Percentiles rank a stretch among this genome's conserved stretches.
These are phyloP conservation scores for Cairina moschata DNA, from an alignment of 2,113 vertebrate species.

Conservation along the genomic window DNA sequence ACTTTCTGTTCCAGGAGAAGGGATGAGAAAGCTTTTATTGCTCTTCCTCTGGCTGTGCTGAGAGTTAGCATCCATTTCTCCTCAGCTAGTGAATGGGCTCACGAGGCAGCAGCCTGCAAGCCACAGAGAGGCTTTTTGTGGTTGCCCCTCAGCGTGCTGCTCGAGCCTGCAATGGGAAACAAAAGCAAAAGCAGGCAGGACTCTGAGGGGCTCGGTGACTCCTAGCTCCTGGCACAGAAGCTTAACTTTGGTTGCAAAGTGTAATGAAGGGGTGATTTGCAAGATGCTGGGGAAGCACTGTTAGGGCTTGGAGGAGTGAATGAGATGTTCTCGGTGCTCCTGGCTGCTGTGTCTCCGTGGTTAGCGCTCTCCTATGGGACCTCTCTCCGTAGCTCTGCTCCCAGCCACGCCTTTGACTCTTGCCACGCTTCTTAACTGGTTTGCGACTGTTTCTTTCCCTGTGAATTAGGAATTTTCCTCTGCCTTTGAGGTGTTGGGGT, in stretches of 20 bases:
- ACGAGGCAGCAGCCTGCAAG: neutral
- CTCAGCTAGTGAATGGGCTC: neutral
- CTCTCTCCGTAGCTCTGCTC: neutral
- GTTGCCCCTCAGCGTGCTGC: neutral
- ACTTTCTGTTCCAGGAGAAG: neutral
- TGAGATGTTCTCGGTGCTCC: neutral
- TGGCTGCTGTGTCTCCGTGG: neutral
- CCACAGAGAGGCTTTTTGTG: neutral
- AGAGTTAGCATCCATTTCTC: neutral
- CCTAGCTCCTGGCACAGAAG: neutral
- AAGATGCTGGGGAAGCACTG: neutral
- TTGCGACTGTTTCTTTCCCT: neutral
- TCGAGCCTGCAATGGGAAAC: neutral
- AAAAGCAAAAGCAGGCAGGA: neutral
- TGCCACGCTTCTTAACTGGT: neutral
- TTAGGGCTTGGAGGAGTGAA: neutral
- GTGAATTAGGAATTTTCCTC: neutral
- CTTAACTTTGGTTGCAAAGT: neutral
- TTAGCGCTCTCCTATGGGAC: neutral
- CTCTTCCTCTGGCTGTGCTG: neutral
- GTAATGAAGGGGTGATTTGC: neutral
- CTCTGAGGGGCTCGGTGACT: neutral
- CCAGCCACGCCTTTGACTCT: neutral
- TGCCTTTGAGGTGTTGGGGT: neutral
- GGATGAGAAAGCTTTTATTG: neutral